These are phyloP conservation scores for Garra rufa DNA, from an alignment of 2,113 vertebrate species.

Conservation along the genomic window DNA sequence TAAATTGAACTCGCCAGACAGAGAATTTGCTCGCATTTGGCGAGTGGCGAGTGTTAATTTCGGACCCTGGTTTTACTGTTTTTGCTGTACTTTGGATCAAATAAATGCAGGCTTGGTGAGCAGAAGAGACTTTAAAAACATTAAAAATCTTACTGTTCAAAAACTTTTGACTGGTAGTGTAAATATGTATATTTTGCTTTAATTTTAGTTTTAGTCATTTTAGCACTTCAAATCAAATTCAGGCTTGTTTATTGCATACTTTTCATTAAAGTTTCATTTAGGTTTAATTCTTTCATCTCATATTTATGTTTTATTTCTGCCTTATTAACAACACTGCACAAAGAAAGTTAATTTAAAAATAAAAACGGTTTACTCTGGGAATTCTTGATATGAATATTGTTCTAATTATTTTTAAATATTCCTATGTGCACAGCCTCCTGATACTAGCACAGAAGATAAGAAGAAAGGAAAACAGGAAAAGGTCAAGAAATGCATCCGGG, in stretches of 20 bases:
- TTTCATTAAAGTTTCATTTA: no score
- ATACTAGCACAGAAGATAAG: conserved; percentile 83
- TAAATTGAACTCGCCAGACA: no score
- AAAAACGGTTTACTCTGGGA: neutral
- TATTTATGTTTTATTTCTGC: neutral
- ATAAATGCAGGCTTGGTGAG: no score
- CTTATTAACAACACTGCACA: neutral
- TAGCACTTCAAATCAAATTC: neutral
- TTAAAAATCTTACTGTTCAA: no score
- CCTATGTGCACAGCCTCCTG: conserved; percentile 71
- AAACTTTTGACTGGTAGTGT: no score
- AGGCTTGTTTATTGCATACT: neutral
- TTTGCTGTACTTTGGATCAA: no score
- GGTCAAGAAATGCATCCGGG: conserved; percentile 88
- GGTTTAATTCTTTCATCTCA: neutral
- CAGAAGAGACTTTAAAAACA: no score
- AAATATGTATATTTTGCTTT: neutral
- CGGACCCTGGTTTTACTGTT: no score
- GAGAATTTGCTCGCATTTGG: no score
- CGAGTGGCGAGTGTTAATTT: no score
- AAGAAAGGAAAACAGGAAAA: conserved; percentile 85
- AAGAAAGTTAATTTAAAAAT: neutral
- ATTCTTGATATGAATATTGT: neutral
- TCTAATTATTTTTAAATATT: neutral
- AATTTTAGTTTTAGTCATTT: neutral